Evolutionary conservation across 2,113 vertebrate species (phyloP).

Genomic region (Calypte anna): DNA sequence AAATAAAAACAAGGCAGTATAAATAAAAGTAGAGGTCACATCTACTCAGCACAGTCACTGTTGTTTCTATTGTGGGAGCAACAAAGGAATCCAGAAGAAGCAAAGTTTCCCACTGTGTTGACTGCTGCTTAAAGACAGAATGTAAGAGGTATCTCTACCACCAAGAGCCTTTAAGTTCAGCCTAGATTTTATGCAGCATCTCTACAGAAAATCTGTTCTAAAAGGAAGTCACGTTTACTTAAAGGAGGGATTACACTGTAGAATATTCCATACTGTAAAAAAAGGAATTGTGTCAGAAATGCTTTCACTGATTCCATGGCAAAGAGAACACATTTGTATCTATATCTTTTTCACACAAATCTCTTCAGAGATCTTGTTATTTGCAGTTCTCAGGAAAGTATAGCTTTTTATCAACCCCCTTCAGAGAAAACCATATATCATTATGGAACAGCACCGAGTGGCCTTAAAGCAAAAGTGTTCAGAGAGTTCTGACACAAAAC

Average conservation of each 20-base stretch:
- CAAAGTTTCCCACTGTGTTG: neutral
- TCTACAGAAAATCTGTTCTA: neutral
- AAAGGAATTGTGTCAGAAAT: conserved; percentile 7
- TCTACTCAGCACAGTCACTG: neutral
- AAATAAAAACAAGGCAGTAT: neutral
- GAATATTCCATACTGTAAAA: neutral
- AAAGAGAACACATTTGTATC: neutral
- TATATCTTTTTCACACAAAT: neutral
- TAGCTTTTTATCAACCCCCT: neutral
- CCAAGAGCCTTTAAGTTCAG: neutral
- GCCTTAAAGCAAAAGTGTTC: neutral
- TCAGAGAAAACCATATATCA: neutral
- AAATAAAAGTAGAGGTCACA: neutral
- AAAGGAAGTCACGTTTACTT: neutral
- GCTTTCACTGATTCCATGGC: neutral
- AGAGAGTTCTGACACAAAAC: neutral
- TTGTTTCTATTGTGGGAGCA: neutral
- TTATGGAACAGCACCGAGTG: neutral
- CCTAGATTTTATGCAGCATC: neutral
- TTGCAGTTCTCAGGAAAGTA: neutral
- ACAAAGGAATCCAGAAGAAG: neutral
- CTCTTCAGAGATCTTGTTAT: neutral
- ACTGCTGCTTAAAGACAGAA: neutral
- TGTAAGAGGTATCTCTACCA: neutral
- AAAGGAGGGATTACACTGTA: neutral